Base-by-base conservation (phyloP, 2,113 vertebrate species). In the Chlorodrepanis virens region DNA sequence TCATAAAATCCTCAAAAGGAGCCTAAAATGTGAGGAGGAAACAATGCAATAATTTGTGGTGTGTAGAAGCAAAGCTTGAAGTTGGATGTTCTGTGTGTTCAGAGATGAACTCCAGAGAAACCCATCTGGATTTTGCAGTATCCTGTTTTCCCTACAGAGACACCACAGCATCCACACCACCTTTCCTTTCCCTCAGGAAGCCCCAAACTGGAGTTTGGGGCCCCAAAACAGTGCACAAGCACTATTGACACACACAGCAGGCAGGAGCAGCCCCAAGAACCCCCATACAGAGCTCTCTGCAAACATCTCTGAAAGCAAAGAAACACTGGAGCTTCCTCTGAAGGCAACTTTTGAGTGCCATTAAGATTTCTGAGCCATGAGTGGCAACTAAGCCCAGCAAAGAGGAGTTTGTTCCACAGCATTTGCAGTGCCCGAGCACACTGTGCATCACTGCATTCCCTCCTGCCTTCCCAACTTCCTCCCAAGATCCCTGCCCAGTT, bases 141-240 rank as follows among this genome's bases (percentile, higher is more conserved):
- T 25, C 24, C 52, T 14, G 0, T 25, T 16, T 50, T 24, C 44
- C 35, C 85, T 29, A 3, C 6, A 14, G 19, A 49, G 10, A 9
- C 3, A n/a, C 6, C 82, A 37, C 0, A 0, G 18, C 27, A 29
- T 3, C 27, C 35, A 53, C 42, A 16, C 4, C 33, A 12, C 20
- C 13, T 16, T 31, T 45, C 19, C 11, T 13, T 31, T 49, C 75
- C 12, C 28, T 12, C 44, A 64, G 50, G 10, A 37, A 56, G 44
- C 17, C 42, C 22, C 33, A 9, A 4, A 19, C 14, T 42, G 44
- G 60, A 17, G n/a, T 59, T 59, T 59, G 56, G n/a, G 5, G 2
- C n/a, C 14, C n/a, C 23, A 59, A 35, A 59, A 25, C 23, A 37
- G 23, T 12, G 45, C 7, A 50, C 37, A 20, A 6, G 12, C 39